phyloP scores from a whole-genome alignment of 2,113 vertebrate genomes.

The Typhlomys cinereus region DNA sequence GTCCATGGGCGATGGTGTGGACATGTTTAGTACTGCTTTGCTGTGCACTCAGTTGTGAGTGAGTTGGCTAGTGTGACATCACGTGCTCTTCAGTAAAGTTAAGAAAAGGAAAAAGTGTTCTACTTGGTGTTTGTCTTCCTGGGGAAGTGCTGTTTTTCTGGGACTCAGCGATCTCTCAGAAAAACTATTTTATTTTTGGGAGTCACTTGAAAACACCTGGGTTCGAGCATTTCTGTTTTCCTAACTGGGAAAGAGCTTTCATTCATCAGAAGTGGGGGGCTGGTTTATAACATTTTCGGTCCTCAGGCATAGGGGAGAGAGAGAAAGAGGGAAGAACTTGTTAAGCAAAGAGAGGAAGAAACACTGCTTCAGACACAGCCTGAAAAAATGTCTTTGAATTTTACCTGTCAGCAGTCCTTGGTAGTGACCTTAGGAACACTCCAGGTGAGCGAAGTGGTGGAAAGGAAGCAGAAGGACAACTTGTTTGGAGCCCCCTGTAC shows the following conservation, averaged over 20 bases:
- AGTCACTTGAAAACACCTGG: neutral
- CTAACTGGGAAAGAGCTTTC: neutral
- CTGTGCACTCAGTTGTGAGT: neutral
- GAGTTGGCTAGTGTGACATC: neutral
- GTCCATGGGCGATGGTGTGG: fast-evolving
- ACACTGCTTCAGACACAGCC: neutral
- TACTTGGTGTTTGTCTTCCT: neutral
- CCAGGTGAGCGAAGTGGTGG: neutral
- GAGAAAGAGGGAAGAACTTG: neutral
- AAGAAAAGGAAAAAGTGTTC: neutral
- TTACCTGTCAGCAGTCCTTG: too few relatives aligned
- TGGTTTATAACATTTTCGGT: too few relatives aligned
- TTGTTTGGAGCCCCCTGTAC: too few relatives aligned
- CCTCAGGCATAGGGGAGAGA: too few relatives aligned
- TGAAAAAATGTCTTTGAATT: neutral
- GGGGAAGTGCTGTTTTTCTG: neutral
- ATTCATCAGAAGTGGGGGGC: neutral
- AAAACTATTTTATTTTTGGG: neutral
- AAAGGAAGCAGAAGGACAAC: too few relatives aligned
- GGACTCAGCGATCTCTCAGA: neutral
- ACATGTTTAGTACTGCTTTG: fast-evolving
- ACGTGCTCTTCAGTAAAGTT: neutral
- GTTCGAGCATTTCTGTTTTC: neutral
- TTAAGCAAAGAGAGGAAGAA: neutral
- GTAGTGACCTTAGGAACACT: neutral